Percentiles rank a stretch among this genome's conserved stretches.
Conservation (phyloP, 2,797 vertebrate genomes). For the Lerista edwardsae region DNA sequence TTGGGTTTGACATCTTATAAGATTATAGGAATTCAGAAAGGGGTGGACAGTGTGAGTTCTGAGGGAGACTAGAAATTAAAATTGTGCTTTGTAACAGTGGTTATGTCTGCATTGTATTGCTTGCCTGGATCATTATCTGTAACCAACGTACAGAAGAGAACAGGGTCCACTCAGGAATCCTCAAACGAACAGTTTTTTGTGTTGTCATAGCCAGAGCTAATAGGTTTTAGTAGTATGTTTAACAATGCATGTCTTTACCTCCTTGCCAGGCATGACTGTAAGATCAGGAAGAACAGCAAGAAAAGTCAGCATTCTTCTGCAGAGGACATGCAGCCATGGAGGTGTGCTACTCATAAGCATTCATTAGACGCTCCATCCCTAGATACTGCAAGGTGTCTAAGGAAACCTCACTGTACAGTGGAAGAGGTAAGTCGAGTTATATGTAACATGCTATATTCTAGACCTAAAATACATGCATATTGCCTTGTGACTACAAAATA, state of each 20-base stretch:
- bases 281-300: conserved; percentile 41
- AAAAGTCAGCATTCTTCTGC: conserved; percentile 35
- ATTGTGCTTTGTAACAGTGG: background rate
- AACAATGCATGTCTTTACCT: conserved; percentile 13
- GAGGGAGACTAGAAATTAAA: background rate
- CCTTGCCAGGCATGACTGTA: conserved; percentile 49
- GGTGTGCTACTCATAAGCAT: conserved; percentile 55
- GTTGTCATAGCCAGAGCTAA: background rate
- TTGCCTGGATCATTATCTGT: background rate
- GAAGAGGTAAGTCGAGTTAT: conserved; percentile 68
- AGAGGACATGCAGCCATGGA: conserved; percentile 45
- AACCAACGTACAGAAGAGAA: background rate
- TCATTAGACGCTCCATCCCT: conserved; percentile 17
- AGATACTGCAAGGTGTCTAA: conserved; percentile 56
- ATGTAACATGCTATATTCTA: background rate
- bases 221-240: background rate
- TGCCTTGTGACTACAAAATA: background rate
- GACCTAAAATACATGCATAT: background rate
- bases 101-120: background rate
- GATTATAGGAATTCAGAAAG: background rate
- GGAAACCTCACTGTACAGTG: conserved; percentile 68
- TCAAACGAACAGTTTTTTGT: background rate
- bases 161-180: background rate
- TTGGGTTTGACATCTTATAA: background rate
- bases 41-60: background rate